Evolutionary conservation across 2,797 vertebrate species (phyloP).

Genomic region (Coracias cyanogaster): DNA sequence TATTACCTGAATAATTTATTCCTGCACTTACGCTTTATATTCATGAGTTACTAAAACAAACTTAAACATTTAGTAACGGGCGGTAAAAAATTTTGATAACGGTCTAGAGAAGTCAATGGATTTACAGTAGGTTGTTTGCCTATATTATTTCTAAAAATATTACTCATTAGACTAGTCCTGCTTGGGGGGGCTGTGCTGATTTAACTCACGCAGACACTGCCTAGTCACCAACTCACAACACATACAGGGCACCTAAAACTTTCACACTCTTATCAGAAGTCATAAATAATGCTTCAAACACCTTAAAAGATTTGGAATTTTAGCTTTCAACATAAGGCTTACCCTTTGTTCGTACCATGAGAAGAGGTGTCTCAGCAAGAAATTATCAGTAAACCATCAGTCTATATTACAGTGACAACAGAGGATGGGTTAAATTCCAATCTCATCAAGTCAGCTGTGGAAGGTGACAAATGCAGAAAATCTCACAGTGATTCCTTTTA

Average conservation of each 20-base stretch:
- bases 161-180: background rate
- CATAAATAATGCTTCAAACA: background rate
- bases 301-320: background rate
- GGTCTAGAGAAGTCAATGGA: background rate
- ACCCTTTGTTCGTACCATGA: background rate
- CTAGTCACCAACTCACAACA: background rate
- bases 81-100: accelerated
- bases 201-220: background rate
- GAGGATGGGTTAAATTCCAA: background rate
- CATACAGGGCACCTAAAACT: background rate
- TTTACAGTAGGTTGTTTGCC: background rate
- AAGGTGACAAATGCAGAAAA: background rate
- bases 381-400: background rate
- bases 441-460: background rate
- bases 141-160: background rate
- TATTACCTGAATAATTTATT: background rate
- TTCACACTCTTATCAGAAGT: background rate
- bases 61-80: background rate
- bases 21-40: background rate
- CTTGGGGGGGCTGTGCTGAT: background rate
- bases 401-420: background rate
- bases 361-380: background rate
- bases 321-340: background rate
- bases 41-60: background rate
- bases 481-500: background rate